These are phyloP conservation scores for Hylyphantes graminicola DNA, from an alignment of 1,140 invertebrate genomes.

Conservation along the genomic window DNA sequence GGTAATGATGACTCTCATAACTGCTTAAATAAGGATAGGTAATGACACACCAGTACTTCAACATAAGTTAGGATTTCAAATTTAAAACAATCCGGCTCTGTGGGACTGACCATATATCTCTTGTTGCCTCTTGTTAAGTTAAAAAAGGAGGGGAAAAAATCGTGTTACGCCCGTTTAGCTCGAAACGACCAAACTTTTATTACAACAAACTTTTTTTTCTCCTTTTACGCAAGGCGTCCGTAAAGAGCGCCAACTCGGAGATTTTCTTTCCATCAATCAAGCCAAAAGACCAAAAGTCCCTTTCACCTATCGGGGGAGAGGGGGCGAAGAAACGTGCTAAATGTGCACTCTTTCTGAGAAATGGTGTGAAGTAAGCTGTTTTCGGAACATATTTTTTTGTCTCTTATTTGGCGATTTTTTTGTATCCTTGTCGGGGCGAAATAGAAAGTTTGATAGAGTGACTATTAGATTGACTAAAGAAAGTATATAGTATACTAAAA, in stretches of 20 bases:
- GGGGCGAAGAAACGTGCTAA: slow-evolving; percentile 15
- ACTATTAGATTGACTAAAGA: too few relatives aligned
- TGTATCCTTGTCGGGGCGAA: not conserved
- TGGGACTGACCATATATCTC: too few relatives aligned
- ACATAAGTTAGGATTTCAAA: too few relatives aligned
- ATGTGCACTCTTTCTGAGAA: slow-evolving; percentile 11
- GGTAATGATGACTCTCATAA: too few relatives aligned
- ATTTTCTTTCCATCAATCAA: slow-evolving; percentile 17
- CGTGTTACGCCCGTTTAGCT: too few relatives aligned
- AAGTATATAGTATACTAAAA: too few relatives aligned
- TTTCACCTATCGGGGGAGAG: slow-evolving; percentile 6
- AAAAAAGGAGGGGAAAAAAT: too few relatives aligned
- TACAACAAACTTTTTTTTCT: not conserved
- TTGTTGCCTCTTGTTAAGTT: too few relatives aligned
- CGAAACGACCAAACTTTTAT: too few relatives aligned
- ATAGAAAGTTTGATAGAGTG: slow-evolving; percentile 22
- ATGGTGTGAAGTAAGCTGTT: slow-evolving; percentile 29
- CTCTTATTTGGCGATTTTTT: not conserved
- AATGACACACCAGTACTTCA: too few relatives aligned
- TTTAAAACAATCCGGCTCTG: too few relatives aligned
- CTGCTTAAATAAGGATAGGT: too few relatives aligned
- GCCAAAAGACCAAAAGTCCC: slow-evolving; percentile 6
- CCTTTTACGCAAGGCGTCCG: not conserved
- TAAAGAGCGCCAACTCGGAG: slow-evolving; percentile 15
- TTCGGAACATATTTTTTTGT: not conserved